phyloP scores from a whole-genome alignment of 2,797 vertebrate species.

The Apogon hyalosoma region DNA sequence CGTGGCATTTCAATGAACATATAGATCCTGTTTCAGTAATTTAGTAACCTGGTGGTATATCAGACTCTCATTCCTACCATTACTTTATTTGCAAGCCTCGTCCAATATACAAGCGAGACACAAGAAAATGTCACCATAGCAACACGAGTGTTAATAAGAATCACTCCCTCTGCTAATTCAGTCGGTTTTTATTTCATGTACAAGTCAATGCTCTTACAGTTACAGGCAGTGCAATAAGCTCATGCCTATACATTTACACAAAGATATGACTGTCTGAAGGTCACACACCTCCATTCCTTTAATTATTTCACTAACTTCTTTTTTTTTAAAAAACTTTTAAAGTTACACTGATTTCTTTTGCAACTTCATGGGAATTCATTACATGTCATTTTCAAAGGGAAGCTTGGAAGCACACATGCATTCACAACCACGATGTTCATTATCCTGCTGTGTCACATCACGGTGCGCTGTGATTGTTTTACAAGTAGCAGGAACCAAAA shows the following conservation, averaged over 20 bases:
- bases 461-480: constrained; percentile 6
- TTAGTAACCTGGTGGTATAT: constrained; percentile 35
- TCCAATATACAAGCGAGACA: constrained; percentile 47
- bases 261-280: constrained; percentile 14
- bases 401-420: constrained; percentile 23
- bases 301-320: background rate
- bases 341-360: background rate
- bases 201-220: constrained; percentile 35
- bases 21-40: constrained; percentile 6
- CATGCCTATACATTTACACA: constrained; percentile 1
- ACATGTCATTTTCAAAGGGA: constrained; percentile 36
- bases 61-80: constrained; percentile 22
- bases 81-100: constrained; percentile 63
- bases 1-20: background rate
- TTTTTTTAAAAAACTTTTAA: background rate
- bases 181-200: constrained; percentile 38
- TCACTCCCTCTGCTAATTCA: constrained; percentile 6
- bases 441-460: background rate
- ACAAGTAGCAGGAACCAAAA: constrained; percentile 14
- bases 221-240: constrained; percentile 19
- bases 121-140: constrained; percentile 46
- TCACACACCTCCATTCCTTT: constrained; percentile 15
- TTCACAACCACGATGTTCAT: constrained; percentile 2
- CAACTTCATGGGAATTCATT: constrained; percentile 23
- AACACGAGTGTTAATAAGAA: constrained; percentile 36